A percentile compares a stretch with the other conserved stretches of the same genome.
Evolutionary conservation across 2,797 vertebrate species (phyloP).

Genomic region (Micrastur ruficollis): DNA sequence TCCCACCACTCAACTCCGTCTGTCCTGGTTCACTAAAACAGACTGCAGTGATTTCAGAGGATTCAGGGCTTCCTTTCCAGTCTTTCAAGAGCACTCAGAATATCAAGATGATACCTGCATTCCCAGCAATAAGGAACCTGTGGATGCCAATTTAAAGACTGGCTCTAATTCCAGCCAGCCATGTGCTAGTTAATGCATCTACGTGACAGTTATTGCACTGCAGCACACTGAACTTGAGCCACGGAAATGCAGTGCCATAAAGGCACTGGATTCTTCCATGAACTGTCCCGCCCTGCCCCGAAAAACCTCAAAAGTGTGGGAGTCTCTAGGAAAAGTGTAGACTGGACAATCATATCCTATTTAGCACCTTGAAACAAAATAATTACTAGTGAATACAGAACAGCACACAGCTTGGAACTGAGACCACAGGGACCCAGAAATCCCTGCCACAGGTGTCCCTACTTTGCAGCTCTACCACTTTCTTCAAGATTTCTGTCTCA

Average conservation of each 20-base stretch:
- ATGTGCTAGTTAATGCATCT: not conserved
- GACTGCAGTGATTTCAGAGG: not conserved
- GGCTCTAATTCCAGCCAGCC: not conserved
- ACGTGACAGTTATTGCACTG: fast-evolving
- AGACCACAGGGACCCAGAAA: not conserved
- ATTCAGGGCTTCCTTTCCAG: not conserved
- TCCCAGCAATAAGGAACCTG: not conserved
- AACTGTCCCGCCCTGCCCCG: not conserved
- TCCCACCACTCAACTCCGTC: not conserved
- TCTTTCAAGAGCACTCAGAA: not conserved
- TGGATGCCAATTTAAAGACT: not conserved
- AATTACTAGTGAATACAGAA: not conserved
- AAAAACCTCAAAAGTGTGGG: fast-evolving
- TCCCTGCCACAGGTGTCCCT: not conserved
- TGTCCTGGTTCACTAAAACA: not conserved
- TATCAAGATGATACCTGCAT: not conserved
- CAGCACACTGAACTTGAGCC: not conserved
- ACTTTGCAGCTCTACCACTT: not conserved
- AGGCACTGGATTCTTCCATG: not conserved
- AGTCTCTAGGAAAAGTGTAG: not conserved
- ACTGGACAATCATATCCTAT: not conserved
- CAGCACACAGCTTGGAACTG: not conserved
- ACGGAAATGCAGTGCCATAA: not conserved
- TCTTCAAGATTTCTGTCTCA: not conserved
- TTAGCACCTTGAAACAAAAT: not conserved